Percentiles rank a stretch among this genome's conserved stretches.
Conservation (phyloP, 2,888 invertebrate species). For the Nomada fucata region DNA sequence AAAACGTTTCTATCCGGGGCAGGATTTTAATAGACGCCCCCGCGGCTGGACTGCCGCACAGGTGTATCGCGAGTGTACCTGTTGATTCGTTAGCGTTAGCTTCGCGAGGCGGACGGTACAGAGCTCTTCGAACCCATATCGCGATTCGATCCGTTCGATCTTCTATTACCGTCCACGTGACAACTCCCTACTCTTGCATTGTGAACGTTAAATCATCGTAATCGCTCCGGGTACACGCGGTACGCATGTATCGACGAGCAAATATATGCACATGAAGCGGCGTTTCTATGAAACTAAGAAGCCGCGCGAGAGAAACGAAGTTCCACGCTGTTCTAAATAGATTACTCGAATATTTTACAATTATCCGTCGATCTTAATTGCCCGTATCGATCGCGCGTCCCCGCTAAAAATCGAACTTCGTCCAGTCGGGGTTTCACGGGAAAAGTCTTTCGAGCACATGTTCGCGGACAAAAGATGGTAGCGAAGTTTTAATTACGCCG, state of each 20-base stretch:
- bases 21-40: slow-evolving; percentile 59
- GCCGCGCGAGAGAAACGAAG: too few relatives aligned
- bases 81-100: slow-evolving; percentile 74
- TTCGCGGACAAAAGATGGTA: slow-evolving; percentile 43
- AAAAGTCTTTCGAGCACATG: slow-evolving; percentile 31
- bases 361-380: not conserved
- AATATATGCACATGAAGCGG: too few relatives aligned
- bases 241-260: too few relatives aligned
- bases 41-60: slow-evolving; percentile 19
- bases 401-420: too few relatives aligned
- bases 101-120: slow-evolving; percentile 58
- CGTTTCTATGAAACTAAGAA: too few relatives aligned
- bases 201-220: not conserved
- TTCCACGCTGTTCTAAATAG: too few relatives aligned
- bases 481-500: slow-evolving; percentile 58
- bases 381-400: not conserved
- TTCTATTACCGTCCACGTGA: not conserved
- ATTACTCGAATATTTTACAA: too few relatives aligned
- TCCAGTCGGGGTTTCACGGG: slow-evolving; percentile 1
- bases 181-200: not conserved
- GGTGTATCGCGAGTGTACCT: slow-evolving; percentile 63
- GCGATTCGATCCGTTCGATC: not conserved
- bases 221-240: too few relatives aligned
- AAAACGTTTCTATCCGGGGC: slow-evolving; percentile 50
- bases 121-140: slow-evolving; percentile 24